Conservation (phyloP, 2,888 invertebrate genomes). For the Caprella mutica region DNA sequence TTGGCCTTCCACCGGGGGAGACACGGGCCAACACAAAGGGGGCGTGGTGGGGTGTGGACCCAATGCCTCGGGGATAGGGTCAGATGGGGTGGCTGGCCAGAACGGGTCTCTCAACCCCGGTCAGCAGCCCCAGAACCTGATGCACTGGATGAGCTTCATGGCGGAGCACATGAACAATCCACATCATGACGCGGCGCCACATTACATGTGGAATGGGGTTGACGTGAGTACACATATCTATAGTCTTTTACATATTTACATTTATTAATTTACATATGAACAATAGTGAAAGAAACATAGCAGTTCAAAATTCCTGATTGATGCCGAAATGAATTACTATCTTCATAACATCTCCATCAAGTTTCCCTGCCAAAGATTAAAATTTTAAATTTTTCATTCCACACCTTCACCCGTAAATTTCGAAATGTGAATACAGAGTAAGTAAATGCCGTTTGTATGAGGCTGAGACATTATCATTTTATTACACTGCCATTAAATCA, state of each 20-base stretch:
- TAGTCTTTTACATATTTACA: background rate
- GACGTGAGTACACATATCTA: constrained; percentile 40
- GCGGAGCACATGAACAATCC: constrained; percentile 76
- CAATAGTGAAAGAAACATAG: too few relatives aligned
- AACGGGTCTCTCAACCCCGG: constrained; percentile 22
- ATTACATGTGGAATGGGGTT: constrained; percentile 51
- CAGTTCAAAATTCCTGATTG: too few relatives aligned
- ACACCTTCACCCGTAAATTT: too few relatives aligned
- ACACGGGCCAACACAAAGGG: constrained; percentile 4
- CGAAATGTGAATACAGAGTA: too few relatives aligned
- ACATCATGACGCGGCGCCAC: constrained; percentile 42
- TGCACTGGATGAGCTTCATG: constrained; percentile 96
- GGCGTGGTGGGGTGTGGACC: constrained; percentile 16
- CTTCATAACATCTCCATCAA: too few relatives aligned
- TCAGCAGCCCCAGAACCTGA: constrained; percentile 45
- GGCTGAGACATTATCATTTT: too few relatives aligned
- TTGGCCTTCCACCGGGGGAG: constrained; percentile 28
- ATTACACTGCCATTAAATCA: too few relatives aligned
- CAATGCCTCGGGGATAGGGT: constrained; percentile 19
- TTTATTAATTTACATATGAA: background rate
- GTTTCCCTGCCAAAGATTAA: too few relatives aligned
- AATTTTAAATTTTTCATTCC: too few relatives aligned
- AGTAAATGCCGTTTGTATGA: too few relatives aligned
- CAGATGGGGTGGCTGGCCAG: constrained; percentile 26
- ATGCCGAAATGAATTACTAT: too few relatives aligned